Conservation (phyloP, 2,113 vertebrate species). For the Sphaerodactylus townsendi region DNA sequence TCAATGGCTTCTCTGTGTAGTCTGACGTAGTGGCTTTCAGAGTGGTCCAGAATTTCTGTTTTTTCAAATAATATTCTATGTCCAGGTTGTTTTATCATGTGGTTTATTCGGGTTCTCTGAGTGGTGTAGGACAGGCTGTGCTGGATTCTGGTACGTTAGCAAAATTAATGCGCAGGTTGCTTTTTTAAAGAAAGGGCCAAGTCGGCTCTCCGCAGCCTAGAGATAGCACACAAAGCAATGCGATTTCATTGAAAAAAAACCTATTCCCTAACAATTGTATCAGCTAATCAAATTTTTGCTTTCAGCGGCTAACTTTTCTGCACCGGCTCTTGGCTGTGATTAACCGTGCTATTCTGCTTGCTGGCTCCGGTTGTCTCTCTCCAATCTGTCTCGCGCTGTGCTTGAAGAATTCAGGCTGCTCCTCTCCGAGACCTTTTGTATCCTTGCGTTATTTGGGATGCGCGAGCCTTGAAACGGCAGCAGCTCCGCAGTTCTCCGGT, state of each 20-base stretch:
- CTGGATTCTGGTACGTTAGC: constrained; percentile 23
- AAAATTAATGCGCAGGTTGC: background rate
- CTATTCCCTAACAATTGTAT: constrained; percentile 50
- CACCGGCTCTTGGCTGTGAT: constrained; percentile 42
- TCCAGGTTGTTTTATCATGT: too few species aligned
- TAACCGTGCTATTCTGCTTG: constrained; percentile 39
- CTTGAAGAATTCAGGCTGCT: constrained; percentile 50
- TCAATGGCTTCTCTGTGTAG: too few species aligned
- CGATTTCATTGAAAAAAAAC: constrained; percentile 40
- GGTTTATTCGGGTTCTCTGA: background rate
- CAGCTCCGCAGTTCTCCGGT: background rate
- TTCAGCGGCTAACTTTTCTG: constrained; percentile 55
- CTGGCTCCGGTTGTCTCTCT: background rate
- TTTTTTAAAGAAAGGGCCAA: constrained; percentile 33
- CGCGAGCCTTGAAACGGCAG: background rate
- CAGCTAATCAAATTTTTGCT: constrained; percentile 55
- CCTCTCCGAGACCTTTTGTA: constrained; percentile 52
- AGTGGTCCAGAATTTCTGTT: too few species aligned
- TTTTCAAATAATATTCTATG: too few species aligned
- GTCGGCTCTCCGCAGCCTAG: constrained; percentile 36
- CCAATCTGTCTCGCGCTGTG: background rate
- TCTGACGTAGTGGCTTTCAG: too few species aligned
- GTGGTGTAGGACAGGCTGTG: constrained; percentile 6
- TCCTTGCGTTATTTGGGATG: constrained; percentile 37
- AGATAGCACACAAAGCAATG: constrained; percentile 45